Evolutionary conservation across 2,797 vertebrate genomes (phyloP), one percentile per base, ranked within the genome.

Genomic region (Champsocephalus gunnari): DNA sequence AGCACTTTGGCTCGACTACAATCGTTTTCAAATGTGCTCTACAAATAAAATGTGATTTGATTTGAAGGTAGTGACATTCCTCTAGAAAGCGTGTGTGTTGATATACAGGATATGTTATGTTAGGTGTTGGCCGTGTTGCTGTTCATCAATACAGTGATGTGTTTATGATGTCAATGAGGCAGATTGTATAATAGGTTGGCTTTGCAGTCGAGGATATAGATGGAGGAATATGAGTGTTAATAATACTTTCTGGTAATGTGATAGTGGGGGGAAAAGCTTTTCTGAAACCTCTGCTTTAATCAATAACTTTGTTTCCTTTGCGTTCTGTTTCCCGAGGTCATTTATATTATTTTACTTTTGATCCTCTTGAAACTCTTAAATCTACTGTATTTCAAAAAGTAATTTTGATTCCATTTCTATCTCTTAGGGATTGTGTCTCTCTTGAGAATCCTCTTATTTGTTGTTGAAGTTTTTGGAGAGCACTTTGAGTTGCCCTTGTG

Each of bases 131-230:
- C 10, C 41, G 5, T 48, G 32, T 32, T 66, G 44, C 28, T 28
- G 28, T 28, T 62, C 32, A 44, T 61, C 38, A 64, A 69, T 65
- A 21, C 43, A 64, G 53, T 53, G 21, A 14, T 57, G 65, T 19
- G 54, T 12, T 48, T 21, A 17, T 32, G 61, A 13, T 66, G 43
- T 60, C 2, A 64, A 49, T 57, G 63, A 28, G 21, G 49, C 41
- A 21, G 13, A 45, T 51, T 57, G 12, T 75, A 75, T 60, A 64
- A 70, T 50, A 57, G 53, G n/a, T 62, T 34, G 34, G 19, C 48
- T 63, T 79, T n/a, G 41, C 38, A 56, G 59, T 58, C 2, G 38
- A 44, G 9, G 12, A 44, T 67, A 63, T 32, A 45, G 4, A 32
- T 38, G 14, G 3, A 13, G 51, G 21, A 58, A 53, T 41, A 41